phyloP scores from a whole-genome alignment of 2,113 vertebrate genomes.

The Ellobius talpinus region DNA sequence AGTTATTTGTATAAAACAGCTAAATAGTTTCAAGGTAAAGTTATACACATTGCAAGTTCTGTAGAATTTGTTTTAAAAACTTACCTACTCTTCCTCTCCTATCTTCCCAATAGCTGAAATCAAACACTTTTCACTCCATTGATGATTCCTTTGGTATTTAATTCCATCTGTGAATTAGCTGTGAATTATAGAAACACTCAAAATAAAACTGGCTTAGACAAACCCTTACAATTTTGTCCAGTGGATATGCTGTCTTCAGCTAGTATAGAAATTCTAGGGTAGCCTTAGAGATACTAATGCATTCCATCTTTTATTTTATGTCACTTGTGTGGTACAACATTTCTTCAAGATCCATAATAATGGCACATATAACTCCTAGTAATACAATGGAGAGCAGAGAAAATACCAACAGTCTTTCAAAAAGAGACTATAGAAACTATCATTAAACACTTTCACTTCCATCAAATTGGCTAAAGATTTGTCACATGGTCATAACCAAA shows the following conservation, averaged over 20 bases:
- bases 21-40: neutral
- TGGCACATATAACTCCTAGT: neutral
- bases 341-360: constrained; percentile 1
- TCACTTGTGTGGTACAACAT: neutral
- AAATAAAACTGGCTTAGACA: neutral
- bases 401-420: constrained; percentile 20
- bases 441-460: neutral
- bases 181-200: constrained; percentile 2
- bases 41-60: neutral
- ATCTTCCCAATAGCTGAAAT: neutral
- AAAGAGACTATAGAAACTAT: neutral
- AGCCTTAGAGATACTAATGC: neutral
- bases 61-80: neutral
- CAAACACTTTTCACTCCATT: neutral
- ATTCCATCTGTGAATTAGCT: constrained; percentile 34
- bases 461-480: neutral
- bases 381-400: neutral
- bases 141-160: constrained; percentile 36
- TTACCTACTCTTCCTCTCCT: neutral
- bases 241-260: neutral
- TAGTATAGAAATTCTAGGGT: neutral
- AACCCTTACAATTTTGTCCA: neutral
- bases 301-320: neutral
- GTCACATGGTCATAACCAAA: neutral
- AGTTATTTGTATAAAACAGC: neutral